phyloP scores from a whole-genome alignment of 2,797 vertebrate species.

The Orestias chungarensis region DNA sequence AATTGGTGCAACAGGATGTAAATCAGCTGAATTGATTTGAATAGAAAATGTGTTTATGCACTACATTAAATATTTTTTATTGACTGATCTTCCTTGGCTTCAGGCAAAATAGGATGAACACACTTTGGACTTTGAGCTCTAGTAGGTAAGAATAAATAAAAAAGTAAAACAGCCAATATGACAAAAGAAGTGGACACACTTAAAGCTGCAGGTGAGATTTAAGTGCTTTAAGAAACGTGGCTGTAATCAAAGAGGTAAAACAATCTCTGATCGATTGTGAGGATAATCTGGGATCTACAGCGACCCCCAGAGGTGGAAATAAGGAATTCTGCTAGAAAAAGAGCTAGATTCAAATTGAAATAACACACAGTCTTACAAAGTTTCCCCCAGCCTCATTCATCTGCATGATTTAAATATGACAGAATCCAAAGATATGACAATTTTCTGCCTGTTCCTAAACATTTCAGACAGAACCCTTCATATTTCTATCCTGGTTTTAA shows the following conservation, averaged over 20 bases:
- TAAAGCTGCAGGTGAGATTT: not conserved
- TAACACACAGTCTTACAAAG: not conserved
- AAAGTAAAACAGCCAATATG: constrained; percentile 1
- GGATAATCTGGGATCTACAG: constrained; percentile 78
- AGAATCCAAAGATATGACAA: not conserved
- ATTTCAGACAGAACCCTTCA: not conserved
- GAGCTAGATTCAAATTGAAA: not conserved
- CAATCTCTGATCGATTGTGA: constrained; percentile 14
- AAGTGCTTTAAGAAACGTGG: not conserved
- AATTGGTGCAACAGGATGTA: no score
- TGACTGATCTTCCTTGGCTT: constrained; percentile 34
- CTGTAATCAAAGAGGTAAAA: constrained; percentile 8
- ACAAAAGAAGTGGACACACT: not conserved
- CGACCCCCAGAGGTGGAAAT: constrained; percentile 82
- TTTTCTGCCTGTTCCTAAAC: constrained; percentile 7
- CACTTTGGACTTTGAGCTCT: constrained; percentile 17
- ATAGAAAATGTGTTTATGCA: no score
- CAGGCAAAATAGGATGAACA: constrained; percentile 4
- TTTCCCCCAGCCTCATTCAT: not conserved
- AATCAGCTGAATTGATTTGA: no score
- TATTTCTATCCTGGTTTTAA: constrained; percentile 20
- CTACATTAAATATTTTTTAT: no score
- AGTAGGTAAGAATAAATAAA: constrained; percentile 10
- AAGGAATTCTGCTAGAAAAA: constrained; percentile 41
- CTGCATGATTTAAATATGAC: not conserved